Evolutionary conservation across 2,888 invertebrate species (phyloP), one percentile per base, ranked within the genome.

Genomic region (Troglohyphantes excavatus): DNA sequence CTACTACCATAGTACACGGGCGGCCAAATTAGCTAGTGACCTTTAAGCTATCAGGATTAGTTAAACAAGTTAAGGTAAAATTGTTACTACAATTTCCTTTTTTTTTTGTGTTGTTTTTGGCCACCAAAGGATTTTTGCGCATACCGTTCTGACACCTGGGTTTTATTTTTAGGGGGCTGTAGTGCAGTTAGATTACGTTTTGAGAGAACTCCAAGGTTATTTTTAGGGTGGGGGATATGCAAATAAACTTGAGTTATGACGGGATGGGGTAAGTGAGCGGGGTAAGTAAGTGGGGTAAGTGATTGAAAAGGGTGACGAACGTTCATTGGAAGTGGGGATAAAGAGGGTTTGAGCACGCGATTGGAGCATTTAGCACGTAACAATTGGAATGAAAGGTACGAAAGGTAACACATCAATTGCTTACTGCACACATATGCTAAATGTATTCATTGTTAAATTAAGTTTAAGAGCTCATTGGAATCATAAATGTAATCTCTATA

Each of bases 21-120:
- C 82, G 70, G 82, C 68, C 73, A 89, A 89, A 89, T 89, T 89
- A 89, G 82, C 88, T 70, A 76, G 68, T 89, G 88, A 89, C 88
- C 88, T 89, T 89, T 89, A 89, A 76, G 53, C 82, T 75, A 89
- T 76, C 76, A 75, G 73, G 75, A 83, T 89, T 89, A 89, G 88
- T 89, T 89, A 89, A 82, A 76, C 82, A 89, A 89, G 82, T 82
- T 82, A 83, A 82, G 72, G 65, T 81, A 59, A 76, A 83, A 70
- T 43, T 82, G 88, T 82, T 88, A 53, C 68, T 59, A 65, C 27
- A 26, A 21, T 21, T 61, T 63, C 27, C 43, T 72, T 65, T 68
- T 76, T 87, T 73, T 68, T 39, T 82, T 89, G 73, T 72, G 75
- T 81, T 68, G n/a, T 73, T 26, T 13, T 7, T n/a, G 0, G 26